Conservation (phyloP, 2,797 vertebrate genomes). For the Argentina silus region DNA sequence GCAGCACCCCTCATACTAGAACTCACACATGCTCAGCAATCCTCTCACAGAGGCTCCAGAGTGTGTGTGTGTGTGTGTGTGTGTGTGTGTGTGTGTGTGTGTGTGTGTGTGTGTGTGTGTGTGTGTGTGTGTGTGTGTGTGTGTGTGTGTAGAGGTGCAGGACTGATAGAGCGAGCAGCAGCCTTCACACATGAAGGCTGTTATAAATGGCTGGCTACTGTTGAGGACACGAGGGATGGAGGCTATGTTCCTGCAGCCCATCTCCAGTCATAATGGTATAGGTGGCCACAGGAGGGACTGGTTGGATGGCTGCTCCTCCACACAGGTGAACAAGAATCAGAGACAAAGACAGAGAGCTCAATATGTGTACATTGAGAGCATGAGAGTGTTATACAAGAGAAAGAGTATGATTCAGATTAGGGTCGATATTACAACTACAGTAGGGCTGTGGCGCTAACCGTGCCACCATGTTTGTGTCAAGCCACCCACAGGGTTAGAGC, state of each 20-base stretch:
- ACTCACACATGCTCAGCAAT: conserved; percentile 52
- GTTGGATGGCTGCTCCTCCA: conserved; percentile 39
- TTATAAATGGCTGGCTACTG: conserved; percentile 64
- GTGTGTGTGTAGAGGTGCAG: conserved; percentile 14
- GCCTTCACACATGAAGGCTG: conserved; percentile 52
- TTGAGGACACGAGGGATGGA: conserved; percentile 50
- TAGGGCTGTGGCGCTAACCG: no score
- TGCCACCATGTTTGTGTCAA: no score
- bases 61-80: conserved; percentile 26
- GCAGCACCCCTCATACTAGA: conserved; percentile 37
- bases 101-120: not conserved
- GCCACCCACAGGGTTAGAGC: no score
- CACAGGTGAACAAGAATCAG: conserved; percentile 45
- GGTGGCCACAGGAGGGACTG: conserved; percentile 47
- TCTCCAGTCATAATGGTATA: conserved; percentile 52
- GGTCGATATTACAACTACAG: no score
- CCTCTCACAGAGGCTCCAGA: conserved; percentile 32
- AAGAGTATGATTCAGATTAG: no score
- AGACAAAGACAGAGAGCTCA: conserved; percentile 36
- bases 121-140: not conserved
- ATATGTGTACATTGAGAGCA: conserved; percentile 2
- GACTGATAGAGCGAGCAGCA: conserved; percentile 55
- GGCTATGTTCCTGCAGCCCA: conserved; percentile 47
- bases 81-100: not conserved
- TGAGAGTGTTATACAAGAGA: not conserved